Evolutionary conservation across 2,797 vertebrate genomes (phyloP), one percentile per base, ranked within the genome.

Genomic region (Sylvilagus floridanus): DNA sequence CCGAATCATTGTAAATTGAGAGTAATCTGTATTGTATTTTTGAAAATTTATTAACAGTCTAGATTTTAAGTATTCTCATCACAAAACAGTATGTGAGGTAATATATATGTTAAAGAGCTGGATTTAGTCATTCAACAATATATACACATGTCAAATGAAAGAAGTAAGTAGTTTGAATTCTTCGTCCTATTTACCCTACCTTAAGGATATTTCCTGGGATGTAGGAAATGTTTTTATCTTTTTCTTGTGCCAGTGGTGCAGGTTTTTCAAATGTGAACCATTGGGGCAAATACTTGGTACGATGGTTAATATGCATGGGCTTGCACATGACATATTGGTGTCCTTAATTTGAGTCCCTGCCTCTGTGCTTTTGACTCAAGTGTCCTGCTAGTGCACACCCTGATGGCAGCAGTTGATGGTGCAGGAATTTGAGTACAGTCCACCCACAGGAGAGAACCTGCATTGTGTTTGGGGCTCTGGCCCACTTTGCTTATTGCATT

Each of bases 151-250:
- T 17, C 8, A 42, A 37, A 30, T 63, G 9, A 63, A 11, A 57
- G 4, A 16, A 30, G 9, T 65, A 83, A 78, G 35, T 42, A 88
- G 3, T 76, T 83, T 84, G 35, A 14, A 66, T 76, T 92, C 19
- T 95, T 94, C 84, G 47, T n/a, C 21, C 26, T 95, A 8, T 87
- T 92, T 84, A 57, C 42, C 30, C n/a, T 68, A 68, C 9, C n/a
- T n/a, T 37, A 6, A 47, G 60, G 17, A 9, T 77, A 16, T 92
- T 32, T 22, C 30, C 8, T 66, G n/a, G 24, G 16, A 85, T 90
- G n/a, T 54, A 90, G 11, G 52, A 72, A 93, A 57, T 90, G 4
- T 93, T 57, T 57, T 57, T 57, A 7, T 93, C 69, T 17, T 79
- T 47, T 52, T 32, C 13, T 68, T 68, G 69, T 85, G 42, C 75